Evolutionary conservation across 2,113 vertebrate species (phyloP).

Genomic region (Neodontobutis hainanensis): DNA sequence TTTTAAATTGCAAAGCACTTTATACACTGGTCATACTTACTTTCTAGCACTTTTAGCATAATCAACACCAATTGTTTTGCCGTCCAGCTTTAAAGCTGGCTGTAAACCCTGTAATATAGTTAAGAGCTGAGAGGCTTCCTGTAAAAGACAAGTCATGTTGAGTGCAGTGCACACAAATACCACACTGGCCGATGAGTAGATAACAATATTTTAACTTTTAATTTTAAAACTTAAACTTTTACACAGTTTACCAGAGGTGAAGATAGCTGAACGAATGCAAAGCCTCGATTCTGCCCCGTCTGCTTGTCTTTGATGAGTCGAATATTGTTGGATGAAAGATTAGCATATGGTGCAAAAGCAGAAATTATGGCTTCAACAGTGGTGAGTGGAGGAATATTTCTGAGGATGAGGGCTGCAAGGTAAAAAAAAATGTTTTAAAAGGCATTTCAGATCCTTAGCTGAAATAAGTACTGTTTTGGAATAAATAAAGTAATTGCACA

Average conservation of each 20-base stretch:
- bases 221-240: too few relatives aligned
- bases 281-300: constrained; percentile 96
- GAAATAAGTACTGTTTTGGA: neutral
- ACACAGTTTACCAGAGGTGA: constrained; percentile 95
- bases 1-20: neutral
- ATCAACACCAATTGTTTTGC: constrained; percentile 98
- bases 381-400: constrained; percentile 93
- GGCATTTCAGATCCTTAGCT: neutral
- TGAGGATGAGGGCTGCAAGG: constrained; percentile 90
- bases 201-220: neutral
- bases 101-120: constrained; percentile 95
- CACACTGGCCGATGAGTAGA: neutral
- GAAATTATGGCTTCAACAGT: constrained; percentile 95
- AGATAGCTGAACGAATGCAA: constrained; percentile 96
- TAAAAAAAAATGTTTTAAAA: neutral
- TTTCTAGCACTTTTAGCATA: constrained; percentile 98
- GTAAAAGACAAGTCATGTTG: constrained; percentile 19
- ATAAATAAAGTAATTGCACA: neutral
- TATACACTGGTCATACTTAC: constrained; percentile 75
- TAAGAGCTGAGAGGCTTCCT: constrained; percentile 97
- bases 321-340: constrained; percentile 93
- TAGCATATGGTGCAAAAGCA: constrained; percentile 92
- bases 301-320: constrained; percentile 99
- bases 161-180: neutral
- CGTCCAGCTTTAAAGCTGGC: constrained; percentile 94